Percentiles rank a stretch among this genome's conserved stretches.
These are phyloP conservation scores for Amphipyra tragopoginis DNA, from an alignment of 2,888 invertebrate genomes.

Conservation along the genomic window DNA sequence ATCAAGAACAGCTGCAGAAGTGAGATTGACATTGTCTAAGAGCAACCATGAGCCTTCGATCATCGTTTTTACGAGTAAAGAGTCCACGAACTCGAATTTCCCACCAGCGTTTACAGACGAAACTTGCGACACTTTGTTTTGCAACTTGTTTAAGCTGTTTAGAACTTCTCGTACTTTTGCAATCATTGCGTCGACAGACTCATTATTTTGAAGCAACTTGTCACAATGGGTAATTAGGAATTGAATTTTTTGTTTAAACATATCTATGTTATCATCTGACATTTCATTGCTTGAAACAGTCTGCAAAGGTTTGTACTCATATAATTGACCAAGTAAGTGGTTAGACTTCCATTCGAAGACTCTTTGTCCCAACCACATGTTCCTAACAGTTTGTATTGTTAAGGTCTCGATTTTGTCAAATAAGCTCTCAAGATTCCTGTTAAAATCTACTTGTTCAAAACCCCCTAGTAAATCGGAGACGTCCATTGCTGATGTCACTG, in stretches of 20 bases:
- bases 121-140: constrained; percentile 83
- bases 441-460: constrained; percentile 97
- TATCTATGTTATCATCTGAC: constrained; percentile 67
- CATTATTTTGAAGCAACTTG: constrained; percentile 63
- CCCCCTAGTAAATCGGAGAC: constrained; percentile 98
- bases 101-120: constrained; percentile 94
- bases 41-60: constrained; percentile 95
- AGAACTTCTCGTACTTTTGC: constrained; percentile 70
- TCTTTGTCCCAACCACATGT: constrained; percentile 75
- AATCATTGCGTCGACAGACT: constrained; percentile 47
- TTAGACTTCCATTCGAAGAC: constrained; percentile 69
- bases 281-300: constrained; percentile 50
- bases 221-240: constrained; percentile 74
- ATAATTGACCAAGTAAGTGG: constrained; percentile 72
- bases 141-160: constrained; percentile 76
- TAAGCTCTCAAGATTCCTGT: constrained; percentile 93
- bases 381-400: constrained; percentile 86
- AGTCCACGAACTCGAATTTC: constrained; percentile 98
- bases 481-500: constrained; percentile 97
- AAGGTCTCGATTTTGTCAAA: constrained; percentile 89
- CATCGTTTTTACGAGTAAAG: constrained; percentile 95
- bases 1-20: constrained; percentile 98
- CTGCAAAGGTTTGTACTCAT: constrained; percentile 74
- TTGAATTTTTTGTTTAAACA: constrained; percentile 74
- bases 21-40: constrained; percentile 98